phyloP scores from a whole-genome alignment of 2,888 invertebrate species.

The Eupelmus urozonus region DNA sequence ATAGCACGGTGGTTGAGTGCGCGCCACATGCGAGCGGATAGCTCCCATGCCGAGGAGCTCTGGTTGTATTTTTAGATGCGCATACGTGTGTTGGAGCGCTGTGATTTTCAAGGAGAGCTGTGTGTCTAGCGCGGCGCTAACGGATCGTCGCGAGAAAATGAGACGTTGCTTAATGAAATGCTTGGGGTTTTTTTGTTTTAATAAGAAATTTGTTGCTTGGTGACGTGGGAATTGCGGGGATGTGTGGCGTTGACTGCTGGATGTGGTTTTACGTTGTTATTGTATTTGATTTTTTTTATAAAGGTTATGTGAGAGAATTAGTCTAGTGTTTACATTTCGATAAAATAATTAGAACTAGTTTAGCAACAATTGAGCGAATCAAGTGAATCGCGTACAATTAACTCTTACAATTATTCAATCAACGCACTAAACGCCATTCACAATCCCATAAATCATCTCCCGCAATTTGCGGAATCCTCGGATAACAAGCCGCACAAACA shows the following conservation, averaged over 20 bases:
- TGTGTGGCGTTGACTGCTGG: neutral
- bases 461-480: neutral
- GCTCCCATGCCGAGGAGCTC: neutral
- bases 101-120: slow-evolving; percentile 58
- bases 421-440: no score
- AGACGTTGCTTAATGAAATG: slow-evolving; percentile 16
- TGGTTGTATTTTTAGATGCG: neutral
- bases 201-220: neutral
- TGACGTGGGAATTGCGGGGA: neutral
- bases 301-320: no score
- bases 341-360: no score
- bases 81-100: neutral
- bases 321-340: no score
- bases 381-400: neutral
- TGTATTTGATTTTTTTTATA: no score
- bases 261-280: neutral
- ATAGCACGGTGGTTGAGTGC: slow-evolving; percentile 59
- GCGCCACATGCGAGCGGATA: no score
- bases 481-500: slow-evolving; percentile 40
- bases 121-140: slow-evolving; percentile 49
- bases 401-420: no score
- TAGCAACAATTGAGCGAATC: no score
- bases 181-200: neutral
- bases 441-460: no score
- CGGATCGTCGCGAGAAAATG: neutral